Percentiles rank a stretch among this genome's conserved stretches.
Evolutionary conservation across 2,888 invertebrate species (phyloP).

Genomic region (Polydrusus tereticollis): DNA sequence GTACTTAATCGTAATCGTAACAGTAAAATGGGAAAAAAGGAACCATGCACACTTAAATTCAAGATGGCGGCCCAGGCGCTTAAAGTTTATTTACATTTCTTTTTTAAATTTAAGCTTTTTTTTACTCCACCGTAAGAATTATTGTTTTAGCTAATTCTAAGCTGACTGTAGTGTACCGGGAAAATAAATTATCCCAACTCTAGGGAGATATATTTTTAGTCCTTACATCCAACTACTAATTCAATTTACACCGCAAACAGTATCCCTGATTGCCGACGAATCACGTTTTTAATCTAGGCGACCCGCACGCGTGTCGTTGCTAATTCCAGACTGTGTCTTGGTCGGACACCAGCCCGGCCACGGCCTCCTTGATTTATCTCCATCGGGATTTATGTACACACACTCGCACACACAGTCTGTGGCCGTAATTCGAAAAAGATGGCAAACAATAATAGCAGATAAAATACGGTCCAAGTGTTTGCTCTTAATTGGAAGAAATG

Average conservation of each 20-base stretch:
- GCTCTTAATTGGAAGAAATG: slow-evolving; percentile 52
- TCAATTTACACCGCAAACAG: background rate
- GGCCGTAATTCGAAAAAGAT: slow-evolving; percentile 59
- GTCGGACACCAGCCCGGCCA: slow-evolving; percentile 24
- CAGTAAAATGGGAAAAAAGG: no score
- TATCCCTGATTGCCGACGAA: slow-evolving; percentile 3
- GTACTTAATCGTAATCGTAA: no score
- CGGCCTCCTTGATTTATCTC: slow-evolving; percentile 63
- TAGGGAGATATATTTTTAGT: background rate
- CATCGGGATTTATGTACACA: slow-evolving; percentile 67
- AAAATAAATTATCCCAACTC: background rate
- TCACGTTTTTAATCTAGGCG: slow-evolving; percentile 49
- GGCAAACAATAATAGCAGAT: slow-evolving; percentile 58
- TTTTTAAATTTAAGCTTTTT: no score
- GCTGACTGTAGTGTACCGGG: no score
- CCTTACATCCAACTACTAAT: background rate
- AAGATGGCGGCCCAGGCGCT: no score
- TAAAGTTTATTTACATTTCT: no score
- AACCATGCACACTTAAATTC: no score
- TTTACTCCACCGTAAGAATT: no score
- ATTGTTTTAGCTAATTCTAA: no score
- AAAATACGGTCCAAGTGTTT: slow-evolving; percentile 50
- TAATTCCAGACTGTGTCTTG: slow-evolving; percentile 36
- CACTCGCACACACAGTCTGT: slow-evolving; percentile 58
- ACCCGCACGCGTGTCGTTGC: slow-evolving; percentile 36